A percentile compares a stretch with the other conserved stretches of the same genome.
phyloP scores from a whole-genome alignment of 2,113 vertebrate genomes.

The Conger conger region DNA sequence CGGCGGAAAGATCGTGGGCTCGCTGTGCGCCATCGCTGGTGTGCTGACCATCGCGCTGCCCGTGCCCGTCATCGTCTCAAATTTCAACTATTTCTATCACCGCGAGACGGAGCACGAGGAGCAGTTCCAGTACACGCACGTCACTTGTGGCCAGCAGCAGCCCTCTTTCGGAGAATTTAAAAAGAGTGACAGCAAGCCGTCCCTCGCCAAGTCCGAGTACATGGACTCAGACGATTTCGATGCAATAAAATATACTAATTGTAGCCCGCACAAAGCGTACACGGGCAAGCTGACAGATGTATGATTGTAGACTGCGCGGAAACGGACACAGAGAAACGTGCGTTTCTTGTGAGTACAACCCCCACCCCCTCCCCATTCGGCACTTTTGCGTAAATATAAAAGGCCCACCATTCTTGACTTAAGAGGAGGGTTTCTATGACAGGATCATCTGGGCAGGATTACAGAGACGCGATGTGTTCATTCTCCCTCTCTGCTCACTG shows the following conservation, averaged over 20 bases:
- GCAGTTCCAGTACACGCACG: constrained; percentile 86
- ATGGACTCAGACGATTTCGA: constrained; percentile 76
- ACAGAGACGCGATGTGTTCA: constrained; percentile 13
- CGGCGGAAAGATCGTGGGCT: constrained; percentile 94
- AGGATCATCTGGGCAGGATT: constrained; percentile 27
- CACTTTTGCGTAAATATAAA: constrained; percentile 48
- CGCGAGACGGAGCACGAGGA: constrained; percentile 93
- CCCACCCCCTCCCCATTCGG: constrained; percentile 25
- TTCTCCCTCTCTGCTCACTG: constrained; percentile 20
- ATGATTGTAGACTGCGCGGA: constrained; percentile 59
- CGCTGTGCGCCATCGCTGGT: constrained; percentile 88
- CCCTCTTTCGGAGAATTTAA: constrained; percentile 74
- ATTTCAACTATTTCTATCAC: constrained; percentile 98
- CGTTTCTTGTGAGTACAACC: constrained; percentile 39
- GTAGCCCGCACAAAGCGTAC: constrained; percentile 77
- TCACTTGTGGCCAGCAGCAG: constrained; percentile 87
- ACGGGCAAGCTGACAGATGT: constrained; percentile 87
- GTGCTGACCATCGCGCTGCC: constrained; percentile 92
- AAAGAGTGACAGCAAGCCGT: constrained; percentile 74
- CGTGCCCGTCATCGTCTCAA: constrained; percentile 91
- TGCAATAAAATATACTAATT: constrained; percentile 80
- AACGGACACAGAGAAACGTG: constrained; percentile 25
- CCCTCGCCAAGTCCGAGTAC: constrained; percentile 82
- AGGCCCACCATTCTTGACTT: constrained; percentile 31
- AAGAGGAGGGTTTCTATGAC: constrained; percentile 31